A percentile compares a stretch with the other conserved stretches of the same genome.
Evolutionary conservation across 2,888 invertebrate species (phyloP).

Genomic region (Eretmocerus hayati): DNA sequence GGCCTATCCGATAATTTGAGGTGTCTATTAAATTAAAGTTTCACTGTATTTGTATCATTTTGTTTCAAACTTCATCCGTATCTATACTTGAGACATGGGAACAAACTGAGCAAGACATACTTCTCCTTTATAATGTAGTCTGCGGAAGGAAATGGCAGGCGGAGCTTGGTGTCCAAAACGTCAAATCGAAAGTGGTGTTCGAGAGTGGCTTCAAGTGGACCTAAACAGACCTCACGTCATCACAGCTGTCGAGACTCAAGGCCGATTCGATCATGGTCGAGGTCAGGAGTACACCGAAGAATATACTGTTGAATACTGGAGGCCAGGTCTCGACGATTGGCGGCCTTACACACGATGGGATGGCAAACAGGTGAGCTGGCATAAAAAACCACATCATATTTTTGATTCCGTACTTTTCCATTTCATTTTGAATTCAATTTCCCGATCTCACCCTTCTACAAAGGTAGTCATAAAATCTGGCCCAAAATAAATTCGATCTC

Average conservation of each 20-base stretch:
- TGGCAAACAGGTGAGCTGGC: conserved; percentile 59
- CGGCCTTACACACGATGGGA: conserved; percentile 60
- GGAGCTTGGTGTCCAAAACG: conserved; percentile 74
- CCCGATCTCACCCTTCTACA: too few relatives aligned
- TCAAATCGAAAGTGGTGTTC: conserved; percentile 57
- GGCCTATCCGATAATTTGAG: neutral
- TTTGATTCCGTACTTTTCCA: too few relatives aligned
- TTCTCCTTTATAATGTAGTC: conserved; percentile 45
- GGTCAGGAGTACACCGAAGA: conserved; percentile 70
- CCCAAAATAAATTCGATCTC: too few relatives aligned
- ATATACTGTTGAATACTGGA: conserved; percentile 63
- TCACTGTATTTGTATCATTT: too few relatives aligned
- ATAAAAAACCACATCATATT: too few relatives aligned
- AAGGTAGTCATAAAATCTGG: too few relatives aligned
- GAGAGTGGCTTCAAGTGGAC: conserved; percentile 64
- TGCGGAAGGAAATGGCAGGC: conserved; percentile 62
- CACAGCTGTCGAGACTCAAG: conserved; percentile 69
- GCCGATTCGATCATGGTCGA: conserved; percentile 66
- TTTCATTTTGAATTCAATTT: too few relatives aligned
- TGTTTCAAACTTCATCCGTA: too few relatives aligned
- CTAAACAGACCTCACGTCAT: conserved; percentile 57
- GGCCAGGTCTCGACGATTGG: conserved; percentile 58
- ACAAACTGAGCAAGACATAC: too few relatives aligned
- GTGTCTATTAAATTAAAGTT: too few relatives aligned
- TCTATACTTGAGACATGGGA: too few relatives aligned